These are phyloP conservation scores for Chrysocyon brachyurus DNA, from an alignment of 2,797 vertebrate genomes.

Conservation along the genomic window DNA sequence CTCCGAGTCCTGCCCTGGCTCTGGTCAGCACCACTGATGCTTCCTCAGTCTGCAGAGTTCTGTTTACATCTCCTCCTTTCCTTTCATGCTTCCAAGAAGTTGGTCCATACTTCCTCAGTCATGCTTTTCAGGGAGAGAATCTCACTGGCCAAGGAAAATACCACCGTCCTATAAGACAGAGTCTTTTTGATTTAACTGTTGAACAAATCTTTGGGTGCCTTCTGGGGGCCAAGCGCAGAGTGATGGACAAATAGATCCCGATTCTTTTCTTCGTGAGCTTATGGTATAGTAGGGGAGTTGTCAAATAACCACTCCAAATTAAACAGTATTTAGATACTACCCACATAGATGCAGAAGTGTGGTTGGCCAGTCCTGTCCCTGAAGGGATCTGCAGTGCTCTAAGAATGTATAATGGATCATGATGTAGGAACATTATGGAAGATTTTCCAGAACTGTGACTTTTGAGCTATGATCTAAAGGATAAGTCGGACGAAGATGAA, in stretches of 20 bases:
- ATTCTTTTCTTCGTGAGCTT: not conserved
- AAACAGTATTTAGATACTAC: not conserved
- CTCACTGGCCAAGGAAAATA: not conserved
- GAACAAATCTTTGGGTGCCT: not conserved
- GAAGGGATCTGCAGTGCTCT: not conserved
- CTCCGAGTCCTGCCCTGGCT: not conserved
- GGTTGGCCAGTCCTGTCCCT: not conserved
- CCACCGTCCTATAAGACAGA: not conserved
- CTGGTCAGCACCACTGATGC: not conserved
- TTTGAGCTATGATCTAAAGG: not conserved
- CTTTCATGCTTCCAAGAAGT: fast-evolving
- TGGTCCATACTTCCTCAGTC: not conserved
- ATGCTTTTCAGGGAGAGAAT: not conserved
- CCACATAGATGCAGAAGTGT: too few relatives aligned
- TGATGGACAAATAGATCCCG: not conserved
- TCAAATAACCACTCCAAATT: too few relatives aligned
- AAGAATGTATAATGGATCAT: fast-evolving
- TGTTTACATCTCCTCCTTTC: too few relatives aligned
- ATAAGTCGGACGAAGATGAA: not conserved
- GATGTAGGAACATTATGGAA: fast-evolving
- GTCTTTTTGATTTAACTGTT: too few relatives aligned
- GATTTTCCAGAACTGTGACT: not conserved
- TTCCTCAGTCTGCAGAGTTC: not conserved
- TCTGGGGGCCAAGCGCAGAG: fast-evolving
- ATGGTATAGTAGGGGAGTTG: not conserved